Evolutionary conservation across 1,140 invertebrate genomes (phyloP).

Genomic region (Drosophila nannoptera): DNA sequence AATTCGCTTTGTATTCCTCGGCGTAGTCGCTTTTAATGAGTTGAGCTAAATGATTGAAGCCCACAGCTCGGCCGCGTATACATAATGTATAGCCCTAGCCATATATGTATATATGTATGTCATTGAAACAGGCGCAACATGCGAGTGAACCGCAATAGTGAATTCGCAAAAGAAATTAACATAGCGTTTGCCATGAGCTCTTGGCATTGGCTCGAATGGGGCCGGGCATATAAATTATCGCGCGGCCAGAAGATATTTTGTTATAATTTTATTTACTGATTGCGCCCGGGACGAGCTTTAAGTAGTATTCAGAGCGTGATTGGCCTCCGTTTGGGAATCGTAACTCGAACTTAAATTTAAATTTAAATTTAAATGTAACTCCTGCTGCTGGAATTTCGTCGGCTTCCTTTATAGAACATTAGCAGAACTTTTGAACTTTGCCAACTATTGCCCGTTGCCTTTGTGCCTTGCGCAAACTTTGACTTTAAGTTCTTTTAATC

Average conservation of each 20-base stretch:
- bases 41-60: conserved; percentile 10
- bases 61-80: not conserved
- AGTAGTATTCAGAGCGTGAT: too few relatives aligned
- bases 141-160: not conserved
- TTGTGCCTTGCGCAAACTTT: conserved; percentile 21
- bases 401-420: conserved; percentile 20
- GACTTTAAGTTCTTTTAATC: conserved; percentile 12
- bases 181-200: too few relatives aligned
- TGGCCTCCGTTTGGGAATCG: too few relatives aligned
- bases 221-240: too few relatives aligned
- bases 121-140: too few relatives aligned
- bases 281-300: too few relatives aligned
- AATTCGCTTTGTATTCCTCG: not conserved
- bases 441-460: conserved; percentile 1
- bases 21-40: conserved; percentile 21
- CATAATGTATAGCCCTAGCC: not conserved
- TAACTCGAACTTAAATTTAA: too few relatives aligned
- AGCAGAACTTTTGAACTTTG: not conserved
- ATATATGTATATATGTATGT: not conserved
- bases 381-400: conserved; percentile 3
- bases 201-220: too few relatives aligned
- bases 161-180: not conserved
- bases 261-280: not conserved
- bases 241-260: not conserved
- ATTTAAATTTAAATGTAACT: conserved; percentile 1